Evolutionary conservation across 2,113 vertebrate genomes (phyloP).

Genomic region (Pleuronectes platessa): DNA sequence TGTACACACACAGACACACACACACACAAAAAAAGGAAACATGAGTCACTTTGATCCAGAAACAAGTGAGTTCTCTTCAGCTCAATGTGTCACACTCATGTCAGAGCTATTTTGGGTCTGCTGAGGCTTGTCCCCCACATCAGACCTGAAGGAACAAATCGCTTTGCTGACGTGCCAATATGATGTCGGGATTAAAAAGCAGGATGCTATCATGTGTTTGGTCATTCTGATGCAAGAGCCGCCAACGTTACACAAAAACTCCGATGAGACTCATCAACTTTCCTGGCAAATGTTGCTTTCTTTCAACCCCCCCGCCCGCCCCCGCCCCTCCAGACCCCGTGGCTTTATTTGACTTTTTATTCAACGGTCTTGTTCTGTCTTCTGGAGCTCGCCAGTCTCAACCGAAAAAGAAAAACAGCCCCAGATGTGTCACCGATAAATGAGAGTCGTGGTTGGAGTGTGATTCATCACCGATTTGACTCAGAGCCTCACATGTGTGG

Average conservation of each 20-base stretch:
- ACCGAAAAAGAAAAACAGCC: slow-evolving; percentile 11
- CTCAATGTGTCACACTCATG: slow-evolving; percentile 40
- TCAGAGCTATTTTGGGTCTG: slow-evolving; percentile 43
- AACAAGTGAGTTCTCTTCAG: slow-evolving; percentile 36
- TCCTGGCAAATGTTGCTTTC: neutral
- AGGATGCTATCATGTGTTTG: neutral
- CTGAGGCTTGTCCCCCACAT: slow-evolving; percentile 39
- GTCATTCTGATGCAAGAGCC: slow-evolving; percentile 9
- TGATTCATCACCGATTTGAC: slow-evolving; percentile 75
- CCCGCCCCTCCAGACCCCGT: too few species aligned
- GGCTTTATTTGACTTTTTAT: neutral
- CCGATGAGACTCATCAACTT: slow-evolving; percentile 6
- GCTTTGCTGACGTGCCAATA: slow-evolving; percentile 8
- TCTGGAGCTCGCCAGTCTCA: slow-evolving; percentile 11
- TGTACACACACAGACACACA: neutral
- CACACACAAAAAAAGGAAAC: neutral
- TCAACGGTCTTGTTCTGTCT: neutral
- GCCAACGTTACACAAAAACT: slow-evolving; percentile 3
- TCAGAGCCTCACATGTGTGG: slow-evolving; percentile 61
- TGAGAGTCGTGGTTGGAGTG: slow-evolving; percentile 32
- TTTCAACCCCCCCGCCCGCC: neutral
- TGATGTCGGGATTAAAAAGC: slow-evolving; percentile 21
- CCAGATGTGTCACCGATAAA: slow-evolving; percentile 69
- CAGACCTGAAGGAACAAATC: slow-evolving; percentile 23
- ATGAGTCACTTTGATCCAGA: slow-evolving; percentile 68